phyloP scores from a whole-genome alignment of 2,797 vertebrate genomes.

The Malurus splendens region DNA sequence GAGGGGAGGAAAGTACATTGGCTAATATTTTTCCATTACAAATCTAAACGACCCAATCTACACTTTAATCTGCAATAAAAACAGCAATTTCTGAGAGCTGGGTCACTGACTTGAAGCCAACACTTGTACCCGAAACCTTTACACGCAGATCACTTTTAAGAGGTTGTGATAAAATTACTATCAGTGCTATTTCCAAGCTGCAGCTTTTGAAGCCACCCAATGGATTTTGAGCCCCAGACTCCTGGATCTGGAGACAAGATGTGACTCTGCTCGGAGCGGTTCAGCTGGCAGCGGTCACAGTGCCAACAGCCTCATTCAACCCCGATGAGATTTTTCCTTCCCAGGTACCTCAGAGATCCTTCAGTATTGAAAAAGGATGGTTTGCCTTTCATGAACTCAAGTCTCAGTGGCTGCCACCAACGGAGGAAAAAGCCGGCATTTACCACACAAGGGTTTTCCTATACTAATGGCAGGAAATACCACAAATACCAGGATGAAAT shows the following conservation, averaged over 20 bases:
- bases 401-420: constrained; percentile 24
- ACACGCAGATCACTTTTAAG: neutral
- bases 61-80: constrained; percentile 37
- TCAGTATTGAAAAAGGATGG: neutral
- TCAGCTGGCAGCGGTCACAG: neutral
- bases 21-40: constrained; percentile 71
- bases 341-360: constrained; percentile 22
- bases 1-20: constrained; percentile 45
- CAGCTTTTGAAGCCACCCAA: neutral
- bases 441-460: constrained; percentile 57
- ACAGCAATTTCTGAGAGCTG: constrained; percentile 10
- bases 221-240: neutral
- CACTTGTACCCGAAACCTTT: constrained; percentile 8
- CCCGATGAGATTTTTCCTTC: constrained; percentile 14
- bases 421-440: constrained; percentile 17
- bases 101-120: constrained; percentile 1
- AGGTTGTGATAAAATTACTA: neutral
- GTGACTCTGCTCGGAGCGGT: neutral
- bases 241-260: neutral
- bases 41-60: constrained; percentile 41
- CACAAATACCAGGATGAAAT: constrained; percentile 53
- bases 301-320: constrained; percentile 43
- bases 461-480: constrained; percentile 55
- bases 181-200: neutral
- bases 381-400: constrained; percentile 51